These are phyloP conservation scores for Myotis brandtii DNA, from an alignment of 2,113 vertebrate species.

Conservation along the genomic window DNA sequence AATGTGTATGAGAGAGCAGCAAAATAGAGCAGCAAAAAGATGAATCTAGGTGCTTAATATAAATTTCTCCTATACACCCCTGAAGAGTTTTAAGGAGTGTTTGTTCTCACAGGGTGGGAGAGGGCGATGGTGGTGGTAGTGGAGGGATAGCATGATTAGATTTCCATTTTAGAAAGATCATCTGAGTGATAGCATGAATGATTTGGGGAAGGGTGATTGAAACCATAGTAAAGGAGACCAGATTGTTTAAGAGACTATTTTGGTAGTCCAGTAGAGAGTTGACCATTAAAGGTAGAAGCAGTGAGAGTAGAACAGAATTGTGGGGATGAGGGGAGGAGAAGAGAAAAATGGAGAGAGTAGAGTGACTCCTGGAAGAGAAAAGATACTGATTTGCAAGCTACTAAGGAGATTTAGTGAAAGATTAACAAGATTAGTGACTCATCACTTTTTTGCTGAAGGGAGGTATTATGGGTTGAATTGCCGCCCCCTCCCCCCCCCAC, in stretches of 20 bases:
- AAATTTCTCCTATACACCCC: background rate
- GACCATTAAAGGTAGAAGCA: background rate
- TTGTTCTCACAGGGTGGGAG: background rate
- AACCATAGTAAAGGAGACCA: background rate
- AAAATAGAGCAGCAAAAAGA: background rate
- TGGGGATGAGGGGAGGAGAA: background rate
- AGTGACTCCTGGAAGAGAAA: background rate
- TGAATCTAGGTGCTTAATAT: background rate
- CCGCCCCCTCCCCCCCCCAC: background rate
- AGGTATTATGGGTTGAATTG: background rate
- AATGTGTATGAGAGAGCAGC: background rate
- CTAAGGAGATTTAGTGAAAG: background rate
- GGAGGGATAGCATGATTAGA: background rate
- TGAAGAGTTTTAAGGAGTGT: background rate
- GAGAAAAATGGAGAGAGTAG: background rate
- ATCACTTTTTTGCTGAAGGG: background rate
- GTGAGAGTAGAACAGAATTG: background rate
- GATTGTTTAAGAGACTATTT: conserved; percentile 8
- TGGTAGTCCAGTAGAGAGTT: background rate
- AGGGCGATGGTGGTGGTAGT: background rate
- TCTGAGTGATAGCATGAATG: background rate
- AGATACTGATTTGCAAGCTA: background rate
- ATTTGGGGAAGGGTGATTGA: background rate
- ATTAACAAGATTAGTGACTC: background rate
- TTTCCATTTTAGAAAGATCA: background rate